Base-by-base conservation (phyloP, 2,888 invertebrate species). In the Eucera pruinosa region DNA sequence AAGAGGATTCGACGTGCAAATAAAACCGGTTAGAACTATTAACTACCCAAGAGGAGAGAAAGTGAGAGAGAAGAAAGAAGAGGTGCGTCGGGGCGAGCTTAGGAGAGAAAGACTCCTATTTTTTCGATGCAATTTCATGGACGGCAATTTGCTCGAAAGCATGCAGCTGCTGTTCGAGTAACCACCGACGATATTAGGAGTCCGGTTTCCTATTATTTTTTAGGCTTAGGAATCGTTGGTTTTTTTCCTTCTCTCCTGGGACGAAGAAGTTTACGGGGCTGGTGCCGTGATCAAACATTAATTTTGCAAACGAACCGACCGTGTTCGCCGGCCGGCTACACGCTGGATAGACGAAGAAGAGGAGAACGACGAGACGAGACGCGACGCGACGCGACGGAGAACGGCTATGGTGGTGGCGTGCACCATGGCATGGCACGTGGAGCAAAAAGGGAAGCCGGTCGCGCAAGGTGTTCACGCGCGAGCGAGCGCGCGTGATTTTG, bases 71-170 rank as follows among this genome's bases (percentile, higher is more conserved):
- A 11, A 36, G 36, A 7, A 7, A 6, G 4, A 33, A 20, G 20
- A 47, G 50, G 13, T 45, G 41, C 20, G 18, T 33, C 39, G 33
- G 43, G 71, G 75, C 43, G 65, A 67, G 45, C 60, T 18, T 9
- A 61, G 67, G 77, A 71, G 77, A 71, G 68, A 74, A 75, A 62
- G 70, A 45, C 61, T 65, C 65, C 72, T 45, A 74, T 71, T 74
- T 86, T 52, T 66, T 77, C 61, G 70, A 55, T 72, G 80, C 82
- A 83, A 83, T 88, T 83, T 86, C 79, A 82, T 83, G 85, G 81
- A 76, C 78, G 69, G 81, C 82, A 88, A 89, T 88, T 86, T 88
- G 47, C 81, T 71, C 82, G 82, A 81, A 86, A 85, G 80, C 81
- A 82, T 79, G 86, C 88, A 85, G 88, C 87, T 87, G 88, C 88